These are phyloP conservation scores for Rhynchopsitta pachyrhyncha DNA, from an alignment of 2,113 vertebrate species.

Conservation along the genomic window DNA sequence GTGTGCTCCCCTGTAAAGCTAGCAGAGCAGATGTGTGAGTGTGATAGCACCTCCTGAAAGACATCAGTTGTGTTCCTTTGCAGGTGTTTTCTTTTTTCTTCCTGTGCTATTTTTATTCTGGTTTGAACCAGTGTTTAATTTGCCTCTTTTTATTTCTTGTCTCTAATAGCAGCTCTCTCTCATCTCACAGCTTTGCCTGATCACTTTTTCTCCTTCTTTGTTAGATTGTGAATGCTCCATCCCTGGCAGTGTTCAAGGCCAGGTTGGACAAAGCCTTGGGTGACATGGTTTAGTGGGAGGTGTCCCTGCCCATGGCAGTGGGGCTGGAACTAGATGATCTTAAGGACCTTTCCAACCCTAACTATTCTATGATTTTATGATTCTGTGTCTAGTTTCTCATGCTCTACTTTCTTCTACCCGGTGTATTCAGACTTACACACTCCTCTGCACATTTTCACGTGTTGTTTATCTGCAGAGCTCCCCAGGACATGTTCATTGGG, in stretches of 20 bases:
- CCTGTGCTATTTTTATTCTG: conserved; percentile 32
- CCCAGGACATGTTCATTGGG: accelerated
- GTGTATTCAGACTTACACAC: background rate
- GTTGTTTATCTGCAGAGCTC: background rate
- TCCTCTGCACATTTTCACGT: background rate
- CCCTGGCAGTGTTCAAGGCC: too few relatives aligned
- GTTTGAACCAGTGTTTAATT: conserved; percentile 50
- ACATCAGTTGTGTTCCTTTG: background rate
- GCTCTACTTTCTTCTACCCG: background rate
- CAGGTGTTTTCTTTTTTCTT: background rate
- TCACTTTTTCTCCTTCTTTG: background rate
- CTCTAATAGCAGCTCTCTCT: background rate
- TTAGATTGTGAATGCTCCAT: background rate
- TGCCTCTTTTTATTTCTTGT: conserved; percentile 17
- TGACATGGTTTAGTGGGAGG: too few relatives aligned
- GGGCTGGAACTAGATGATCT: too few relatives aligned
- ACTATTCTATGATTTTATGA: background rate
- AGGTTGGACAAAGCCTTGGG: too few relatives aligned
- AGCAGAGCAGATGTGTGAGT: background rate
- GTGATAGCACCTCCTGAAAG: conserved; percentile 10
- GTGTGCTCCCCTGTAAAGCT: background rate
- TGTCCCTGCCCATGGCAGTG: too few relatives aligned
- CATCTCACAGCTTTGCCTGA: background rate
- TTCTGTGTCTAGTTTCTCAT: background rate
- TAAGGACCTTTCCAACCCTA: too few relatives aligned